Conservation (phyloP, 2,797 vertebrate genomes). For the Urosaurus nigricauda region DNA sequence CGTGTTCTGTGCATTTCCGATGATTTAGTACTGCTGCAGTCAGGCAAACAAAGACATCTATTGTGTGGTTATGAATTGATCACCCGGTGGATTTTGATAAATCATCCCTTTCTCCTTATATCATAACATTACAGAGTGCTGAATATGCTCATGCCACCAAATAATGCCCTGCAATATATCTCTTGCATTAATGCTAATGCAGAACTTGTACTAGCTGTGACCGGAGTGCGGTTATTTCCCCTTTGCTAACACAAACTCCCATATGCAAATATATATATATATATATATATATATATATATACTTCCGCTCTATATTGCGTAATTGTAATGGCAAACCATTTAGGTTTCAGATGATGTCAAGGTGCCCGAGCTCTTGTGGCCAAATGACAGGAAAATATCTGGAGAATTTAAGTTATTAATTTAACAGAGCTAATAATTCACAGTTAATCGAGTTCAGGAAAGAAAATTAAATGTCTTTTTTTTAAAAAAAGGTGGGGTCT, state of each 20-base stretch:
- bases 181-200: constrained; percentile 39
- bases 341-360: constrained; percentile 38
- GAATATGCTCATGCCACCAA: constrained; percentile 56
- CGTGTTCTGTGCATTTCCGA: neutral
- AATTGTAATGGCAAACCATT: constrained; percentile 42
- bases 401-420: constrained; percentile 48
- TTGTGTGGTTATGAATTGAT: constrained; percentile 64
- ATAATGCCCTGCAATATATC: constrained; percentile 54
- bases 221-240: constrained; percentile 51
- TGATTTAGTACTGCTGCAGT: constrained; percentile 53
- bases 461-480: constrained; percentile 54
- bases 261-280: too few relatives aligned
- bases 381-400: constrained; percentile 47
- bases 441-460: constrained; percentile 44
- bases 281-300: too few relatives aligned
- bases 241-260: constrained; percentile 19
- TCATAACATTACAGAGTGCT: constrained; percentile 54
- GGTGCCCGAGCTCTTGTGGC: constrained; percentile 20
- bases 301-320: constrained; percentile 42
- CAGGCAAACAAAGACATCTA: constrained; percentile 50
- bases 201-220: constrained; percentile 61
- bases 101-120: constrained; percentile 49
- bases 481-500: constrained; percentile 33
- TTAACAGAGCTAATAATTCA: constrained; percentile 42
- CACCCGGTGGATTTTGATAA: constrained; percentile 61